These are phyloP conservation scores for Drosophila pectinifera DNA, from an alignment of 1,140 invertebrate species.

Conservation along the genomic window DNA sequence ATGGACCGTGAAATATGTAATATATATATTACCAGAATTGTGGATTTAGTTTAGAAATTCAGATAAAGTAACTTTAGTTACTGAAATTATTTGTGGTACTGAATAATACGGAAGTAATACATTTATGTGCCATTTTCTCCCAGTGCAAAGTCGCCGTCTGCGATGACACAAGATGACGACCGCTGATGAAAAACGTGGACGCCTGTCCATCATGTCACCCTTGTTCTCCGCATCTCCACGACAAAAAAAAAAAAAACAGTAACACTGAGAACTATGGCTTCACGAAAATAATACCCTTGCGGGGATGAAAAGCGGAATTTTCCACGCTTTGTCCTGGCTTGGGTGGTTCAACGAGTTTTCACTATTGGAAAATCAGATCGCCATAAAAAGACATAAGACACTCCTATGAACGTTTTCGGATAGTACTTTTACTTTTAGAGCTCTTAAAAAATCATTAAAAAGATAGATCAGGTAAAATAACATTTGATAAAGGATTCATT, in stretches of 20 bases:
- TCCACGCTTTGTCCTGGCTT: constrained; percentile 54
- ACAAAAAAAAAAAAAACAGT: constrained; percentile 36
- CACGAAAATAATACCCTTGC: constrained; percentile 54
- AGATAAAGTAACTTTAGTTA: too few relatives aligned
- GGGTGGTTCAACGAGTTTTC: constrained; percentile 54
- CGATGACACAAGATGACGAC: constrained; percentile 83
- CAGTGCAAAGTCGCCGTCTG: constrained; percentile 59
- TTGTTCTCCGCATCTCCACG: constrained; percentile 48
- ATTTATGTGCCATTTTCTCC: constrained; percentile 7
- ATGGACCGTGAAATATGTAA: too few relatives aligned
- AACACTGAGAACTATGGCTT: constrained; percentile 74
- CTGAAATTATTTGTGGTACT: too few relatives aligned
- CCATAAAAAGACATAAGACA: neutral
- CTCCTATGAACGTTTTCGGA: neutral
- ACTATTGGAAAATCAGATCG: neutral
- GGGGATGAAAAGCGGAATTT: constrained; percentile 77
- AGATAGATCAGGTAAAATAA: neutral
- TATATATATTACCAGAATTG: too few relatives aligned
- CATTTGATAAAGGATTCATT: neutral
- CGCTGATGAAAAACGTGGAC: constrained; percentile 82
- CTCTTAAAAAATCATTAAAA: neutral
- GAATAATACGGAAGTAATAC: too few relatives aligned
- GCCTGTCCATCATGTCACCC: constrained; percentile 81
- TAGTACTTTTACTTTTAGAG: neutral
- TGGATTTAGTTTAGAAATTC: too few relatives aligned